phyloP scores from a whole-genome alignment of 2,113 vertebrate genomes.

The Ictalurus furcatus region DNA sequence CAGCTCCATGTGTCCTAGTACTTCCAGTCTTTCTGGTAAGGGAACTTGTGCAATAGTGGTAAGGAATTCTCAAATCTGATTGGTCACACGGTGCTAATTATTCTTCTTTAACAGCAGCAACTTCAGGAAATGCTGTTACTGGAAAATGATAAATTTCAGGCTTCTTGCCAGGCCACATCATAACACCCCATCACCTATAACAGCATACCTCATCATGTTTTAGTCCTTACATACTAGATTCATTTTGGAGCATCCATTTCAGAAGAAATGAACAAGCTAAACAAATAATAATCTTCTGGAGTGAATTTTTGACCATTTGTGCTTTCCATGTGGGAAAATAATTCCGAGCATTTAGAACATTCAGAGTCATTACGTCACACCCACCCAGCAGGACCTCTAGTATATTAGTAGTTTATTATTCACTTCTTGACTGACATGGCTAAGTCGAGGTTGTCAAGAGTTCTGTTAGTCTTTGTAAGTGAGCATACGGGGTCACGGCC shows the following conservation, averaged over 20 bases:
- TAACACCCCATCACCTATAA: neutral
- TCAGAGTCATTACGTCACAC: neutral
- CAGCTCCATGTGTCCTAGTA: constrained; percentile 4
- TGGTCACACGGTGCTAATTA: neutral
- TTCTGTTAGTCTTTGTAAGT: neutral
- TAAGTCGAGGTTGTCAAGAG: neutral
- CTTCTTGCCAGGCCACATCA: neutral
- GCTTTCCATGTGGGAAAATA: neutral
- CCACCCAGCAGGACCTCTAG: neutral
- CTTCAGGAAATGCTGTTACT: neutral
- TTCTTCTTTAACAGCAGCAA: neutral
- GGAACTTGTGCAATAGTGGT: neutral
- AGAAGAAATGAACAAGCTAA: neutral
- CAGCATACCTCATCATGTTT: neutral
- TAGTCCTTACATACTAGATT: neutral
- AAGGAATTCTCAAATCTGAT: neutral
- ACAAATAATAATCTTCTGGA: neutral
- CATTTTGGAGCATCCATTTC: neutral
- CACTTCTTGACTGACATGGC: neutral
- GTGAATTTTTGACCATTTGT: neutral
- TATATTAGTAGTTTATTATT: constrained; percentile 9
- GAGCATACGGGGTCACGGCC: neutral
- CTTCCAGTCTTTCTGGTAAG: constrained; percentile 11
- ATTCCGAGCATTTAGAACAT: neutral
- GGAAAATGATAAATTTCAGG: neutral